These are phyloP conservation scores for Myotis daubentonii DNA, from an alignment of 2,797 vertebrate genomes.

Conservation along the genomic window DNA sequence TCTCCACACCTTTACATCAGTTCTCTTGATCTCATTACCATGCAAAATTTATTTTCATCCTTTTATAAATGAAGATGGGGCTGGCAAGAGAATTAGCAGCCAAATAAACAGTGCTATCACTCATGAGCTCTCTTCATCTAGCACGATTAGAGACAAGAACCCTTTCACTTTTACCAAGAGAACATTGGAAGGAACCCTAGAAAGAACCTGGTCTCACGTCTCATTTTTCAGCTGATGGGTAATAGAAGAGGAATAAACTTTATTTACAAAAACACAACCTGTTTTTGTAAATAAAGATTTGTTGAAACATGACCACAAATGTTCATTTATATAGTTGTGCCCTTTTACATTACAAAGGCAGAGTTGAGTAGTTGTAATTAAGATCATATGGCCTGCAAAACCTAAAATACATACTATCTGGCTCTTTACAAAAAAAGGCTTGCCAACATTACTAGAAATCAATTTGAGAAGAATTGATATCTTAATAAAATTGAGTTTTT, in stretches of 20 bases:
- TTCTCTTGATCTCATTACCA: not conserved
- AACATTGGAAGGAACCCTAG: not conserved
- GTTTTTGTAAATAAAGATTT: slow-evolving; percentile 60
- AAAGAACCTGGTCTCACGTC: not conserved
- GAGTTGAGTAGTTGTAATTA: not conserved
- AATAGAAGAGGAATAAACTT: not conserved
- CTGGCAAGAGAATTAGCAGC: slow-evolving; percentile 19
- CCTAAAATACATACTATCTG: not conserved
- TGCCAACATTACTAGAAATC: not conserved
- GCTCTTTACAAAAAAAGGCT: not conserved
- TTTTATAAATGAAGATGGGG: not conserved
- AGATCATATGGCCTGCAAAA: not conserved
- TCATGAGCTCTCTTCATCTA: not conserved
- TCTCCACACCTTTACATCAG: not conserved
- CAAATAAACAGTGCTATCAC: not conserved
- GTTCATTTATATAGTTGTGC: not conserved
- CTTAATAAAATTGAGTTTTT: not conserved
- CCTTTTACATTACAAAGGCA: slow-evolving; percentile 4
- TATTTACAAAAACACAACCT: not conserved
- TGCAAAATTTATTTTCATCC: not conserved
- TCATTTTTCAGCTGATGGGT: slow-evolving; percentile 16
- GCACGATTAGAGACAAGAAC: not conserved
- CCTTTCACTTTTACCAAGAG: not conserved
- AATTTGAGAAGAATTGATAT: not conserved
- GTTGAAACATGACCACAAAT: not conserved